phyloP scores from a whole-genome alignment of 2,888 invertebrate species.

The Dexiosoma caninum region DNA sequence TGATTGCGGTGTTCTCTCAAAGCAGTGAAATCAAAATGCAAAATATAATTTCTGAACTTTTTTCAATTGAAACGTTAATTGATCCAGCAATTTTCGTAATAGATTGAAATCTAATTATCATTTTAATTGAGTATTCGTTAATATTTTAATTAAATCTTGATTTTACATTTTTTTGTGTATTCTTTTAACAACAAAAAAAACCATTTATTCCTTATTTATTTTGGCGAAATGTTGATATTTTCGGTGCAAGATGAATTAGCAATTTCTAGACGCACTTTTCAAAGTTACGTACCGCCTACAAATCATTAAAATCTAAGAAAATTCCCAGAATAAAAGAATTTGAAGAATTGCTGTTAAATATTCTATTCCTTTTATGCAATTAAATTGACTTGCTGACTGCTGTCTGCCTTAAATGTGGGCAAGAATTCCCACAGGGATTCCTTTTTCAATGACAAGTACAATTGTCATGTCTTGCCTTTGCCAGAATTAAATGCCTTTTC shows the following conservation, averaged over 20 bases:
- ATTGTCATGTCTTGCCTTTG: background rate
- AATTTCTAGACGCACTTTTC: background rate
- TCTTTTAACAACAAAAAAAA: too few species aligned
- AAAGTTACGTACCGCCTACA: background rate
- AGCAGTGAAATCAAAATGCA: too few species aligned
- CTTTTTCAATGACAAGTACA: background rate
- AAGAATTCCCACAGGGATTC: background rate
- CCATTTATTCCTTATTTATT: background rate
- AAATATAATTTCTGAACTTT: too few species aligned
- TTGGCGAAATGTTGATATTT: background rate
- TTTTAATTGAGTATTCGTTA: too few species aligned
- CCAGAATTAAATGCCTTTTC: background rate
- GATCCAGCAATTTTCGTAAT: too few species aligned
- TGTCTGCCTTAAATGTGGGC: too few species aligned
- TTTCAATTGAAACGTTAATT: too few species aligned
- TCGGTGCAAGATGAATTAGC: background rate
- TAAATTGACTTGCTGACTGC: background rate
- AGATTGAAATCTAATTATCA: conserved; percentile 4
- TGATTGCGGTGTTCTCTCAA: too few species aligned
- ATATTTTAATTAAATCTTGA: too few species aligned
- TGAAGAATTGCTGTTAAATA: too few species aligned
- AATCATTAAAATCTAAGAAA: background rate
- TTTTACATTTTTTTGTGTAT: too few species aligned
- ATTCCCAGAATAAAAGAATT: background rate
- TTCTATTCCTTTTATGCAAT: conserved; percentile 12